Base-by-base conservation (phyloP, 2,888 invertebrate species). In the Sesia apiformis region DNA sequence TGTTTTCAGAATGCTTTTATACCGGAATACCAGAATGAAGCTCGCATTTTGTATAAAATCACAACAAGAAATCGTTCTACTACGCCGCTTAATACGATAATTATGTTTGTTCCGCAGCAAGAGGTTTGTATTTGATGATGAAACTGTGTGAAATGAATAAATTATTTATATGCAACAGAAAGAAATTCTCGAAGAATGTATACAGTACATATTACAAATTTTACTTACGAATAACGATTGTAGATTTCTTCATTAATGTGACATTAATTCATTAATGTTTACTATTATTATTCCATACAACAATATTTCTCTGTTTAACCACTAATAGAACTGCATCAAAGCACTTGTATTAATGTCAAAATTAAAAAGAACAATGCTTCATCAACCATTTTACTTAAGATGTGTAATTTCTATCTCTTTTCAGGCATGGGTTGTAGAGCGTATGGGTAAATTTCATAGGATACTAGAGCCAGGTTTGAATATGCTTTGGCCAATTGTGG, bases 21-120 rank as follows among this genome's bases (percentile, higher is more conserved):
- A 58, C 65, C 72, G 49, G 88, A 86, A 62, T 79, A 76, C 59
- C 81, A 85, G 65, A 86, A 85, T 76, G 84, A 86, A 72, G 70
- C 76, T 46, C 72, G 78, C 52, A 66, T 83, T 59, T 57, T 87
- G 43, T 85, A 81, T 58, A 77, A 79, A 57, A 74, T 88, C 55
- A 70, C 82, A 58, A 66, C 77, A 41, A 76, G 90, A 69, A 65
- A 73, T 66, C 81, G 90, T 41, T 91, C 92, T 5, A 91, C 92
- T 23, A 95, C 95, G 5, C 97, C 98, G 0, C 82, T 97, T 51
- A 99, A 99, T 86, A 98, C 98, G 4, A 89, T 97, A 59, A 88
- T 99, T 56, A 94, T 98, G 93, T 99, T 99, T 91, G 99, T 99
- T 38, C 99, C 99, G 3, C 99, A 99, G 81, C 99, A 99, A 91